phyloP scores from a whole-genome alignment of 2,888 invertebrate species.

The Altica lythri region DNA sequence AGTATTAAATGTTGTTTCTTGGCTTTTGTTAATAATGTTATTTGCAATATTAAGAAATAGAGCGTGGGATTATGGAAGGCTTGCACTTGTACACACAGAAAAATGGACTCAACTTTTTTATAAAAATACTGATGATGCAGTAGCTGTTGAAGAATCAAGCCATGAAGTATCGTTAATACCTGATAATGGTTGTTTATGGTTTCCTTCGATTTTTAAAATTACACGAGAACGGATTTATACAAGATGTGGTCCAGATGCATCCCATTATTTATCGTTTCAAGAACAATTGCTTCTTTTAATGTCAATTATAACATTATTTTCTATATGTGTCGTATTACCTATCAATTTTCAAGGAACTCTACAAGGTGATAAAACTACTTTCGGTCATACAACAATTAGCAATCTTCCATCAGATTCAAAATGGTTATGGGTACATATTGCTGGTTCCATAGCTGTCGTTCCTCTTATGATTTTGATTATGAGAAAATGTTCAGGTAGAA shows the following conservation, averaged over 20 bases:
- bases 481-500: constrained; percentile 78
- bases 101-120: constrained; percentile 94
- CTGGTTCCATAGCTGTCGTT: constrained; percentile 80
- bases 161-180: constrained; percentile 62
- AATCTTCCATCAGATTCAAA: constrained; percentile 79
- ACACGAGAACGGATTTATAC: constrained; percentile 73
- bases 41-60: constrained; percentile 86
- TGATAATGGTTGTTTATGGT: constrained; percentile 86
- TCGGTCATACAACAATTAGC: constrained; percentile 88
- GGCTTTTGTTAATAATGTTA: constrained; percentile 74
- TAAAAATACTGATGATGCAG: constrained; percentile 63
- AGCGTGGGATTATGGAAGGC: constrained; percentile 93
- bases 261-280: constrained; percentile 92
- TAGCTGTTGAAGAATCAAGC: constrained; percentile 55
- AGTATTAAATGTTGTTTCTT: constrained; percentile 80
- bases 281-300: constrained; percentile 84
- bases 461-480: constrained; percentile 84
- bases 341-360: constrained; percentile 84
- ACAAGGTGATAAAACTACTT: constrained; percentile 75
- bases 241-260: constrained; percentile 89
- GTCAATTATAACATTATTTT: constrained; percentile 77
- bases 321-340: constrained; percentile 83
- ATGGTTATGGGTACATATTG: constrained; percentile 88
- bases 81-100: constrained; percentile 85
- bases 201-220: constrained; percentile 80